These are phyloP conservation scores for Acleris emargana DNA, from an alignment of 2,888 invertebrate genomes.

Conservation along the genomic window DNA sequence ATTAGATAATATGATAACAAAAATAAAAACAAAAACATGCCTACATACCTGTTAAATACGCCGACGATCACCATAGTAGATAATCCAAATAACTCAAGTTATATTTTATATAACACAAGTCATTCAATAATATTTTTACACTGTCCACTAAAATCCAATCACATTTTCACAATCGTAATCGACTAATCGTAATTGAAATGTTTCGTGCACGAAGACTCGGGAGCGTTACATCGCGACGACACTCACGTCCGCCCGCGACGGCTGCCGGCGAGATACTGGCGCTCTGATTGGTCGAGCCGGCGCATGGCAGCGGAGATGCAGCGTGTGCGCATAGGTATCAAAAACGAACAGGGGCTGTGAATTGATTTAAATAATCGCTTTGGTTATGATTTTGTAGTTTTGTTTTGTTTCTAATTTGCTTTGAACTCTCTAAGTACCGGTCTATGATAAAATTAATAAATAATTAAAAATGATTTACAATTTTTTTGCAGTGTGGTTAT, in stretches of 20 bases:
- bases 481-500: no score
- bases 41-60: conserved; percentile 76
- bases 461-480: no score
- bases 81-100: conserved; percentile 53
- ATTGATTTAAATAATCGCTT: conserved; percentile 38
- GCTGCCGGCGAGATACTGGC: conserved; percentile 62
- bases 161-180: conserved; percentile 55
- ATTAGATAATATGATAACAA: conserved; percentile 11
- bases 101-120: conserved; percentile 38
- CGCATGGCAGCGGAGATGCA: conserved; percentile 53
- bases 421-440: no score
- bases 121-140: conserved; percentile 60
- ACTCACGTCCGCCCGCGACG: conserved; percentile 55
- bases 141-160: conserved; percentile 48
- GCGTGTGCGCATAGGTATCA: conserved; percentile 54
- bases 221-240: conserved; percentile 53
- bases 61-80: conserved; percentile 81
- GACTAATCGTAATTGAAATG: conserved; percentile 51
- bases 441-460: no score
- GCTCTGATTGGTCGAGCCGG: conserved; percentile 55
- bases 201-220: conserved; percentile 45
- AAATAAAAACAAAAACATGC: conserved; percentile 6
- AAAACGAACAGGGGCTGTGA: conserved; percentile 43
- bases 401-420: no score
- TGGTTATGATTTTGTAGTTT: background rate